Percentiles rank a stretch among this genome's conserved stretches.
phyloP scores from a whole-genome alignment of 2,797 vertebrate species.

The Macropus fuliginosus region DNA sequence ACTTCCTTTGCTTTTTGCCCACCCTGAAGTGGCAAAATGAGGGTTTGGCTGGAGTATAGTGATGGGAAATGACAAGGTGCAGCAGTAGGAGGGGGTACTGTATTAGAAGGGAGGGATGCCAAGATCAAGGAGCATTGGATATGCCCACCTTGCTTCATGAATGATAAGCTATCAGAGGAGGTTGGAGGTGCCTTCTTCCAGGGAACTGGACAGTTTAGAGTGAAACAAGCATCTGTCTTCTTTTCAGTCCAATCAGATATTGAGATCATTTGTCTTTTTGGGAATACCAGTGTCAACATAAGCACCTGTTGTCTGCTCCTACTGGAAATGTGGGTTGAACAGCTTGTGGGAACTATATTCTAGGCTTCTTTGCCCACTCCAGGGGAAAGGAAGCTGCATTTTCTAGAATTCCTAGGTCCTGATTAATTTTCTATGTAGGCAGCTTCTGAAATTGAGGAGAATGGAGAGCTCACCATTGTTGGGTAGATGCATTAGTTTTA shows the following conservation, averaged over 20 bases:
- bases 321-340: background rate
- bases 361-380: background rate
- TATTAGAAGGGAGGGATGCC: background rate
- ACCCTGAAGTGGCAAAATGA: background rate
- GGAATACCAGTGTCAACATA: background rate
- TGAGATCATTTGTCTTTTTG: background rate
- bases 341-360: background rate
- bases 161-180: background rate
- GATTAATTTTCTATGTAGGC: background rate
- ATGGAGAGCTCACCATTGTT: background rate
- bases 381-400: background rate
- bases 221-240: background rate
- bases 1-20: background rate
- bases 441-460: background rate
- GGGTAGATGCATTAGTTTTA: background rate
- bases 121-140: background rate
- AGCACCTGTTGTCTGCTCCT: background rate
- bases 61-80: background rate
- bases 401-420: background rate
- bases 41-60: background rate
- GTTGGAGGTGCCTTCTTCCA: background rate
- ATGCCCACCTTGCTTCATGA: background rate
- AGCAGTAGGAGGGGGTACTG: background rate
- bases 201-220: background rate
- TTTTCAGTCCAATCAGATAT: background rate